Evolutionary conservation across 2,113 vertebrate species (phyloP), one percentile per base, ranked within the genome.

Genomic region (Nerophis ophidion): DNA sequence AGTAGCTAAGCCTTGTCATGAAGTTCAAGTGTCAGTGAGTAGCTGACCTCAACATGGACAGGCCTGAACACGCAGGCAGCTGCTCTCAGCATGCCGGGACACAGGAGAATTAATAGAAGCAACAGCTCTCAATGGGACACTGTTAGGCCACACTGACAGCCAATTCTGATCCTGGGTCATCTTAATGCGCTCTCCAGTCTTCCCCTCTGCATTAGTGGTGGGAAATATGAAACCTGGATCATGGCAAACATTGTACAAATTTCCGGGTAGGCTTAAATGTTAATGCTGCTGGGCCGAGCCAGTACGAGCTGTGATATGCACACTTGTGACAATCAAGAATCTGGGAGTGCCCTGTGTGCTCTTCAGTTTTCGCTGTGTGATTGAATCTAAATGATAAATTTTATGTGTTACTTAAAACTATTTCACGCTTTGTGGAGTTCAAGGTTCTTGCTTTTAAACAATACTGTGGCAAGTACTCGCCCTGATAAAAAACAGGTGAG

Each of bases 41-140:
- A 71, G 70, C 62, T 75, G 75, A 79, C 66, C 69, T 78, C 77
- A 52, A 65, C 12, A 13, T 51, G 61, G 75, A 80, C 84, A 77
- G 60, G 86, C 80, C 80, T 46, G 61, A 73, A 84, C 86, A 87
- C 1, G 84, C 79, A 57, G 69, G 73, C 81, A 81, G 81, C 86
- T 81, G 86, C 80, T 88, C 81, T 79, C 76, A 80, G 66, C 16
- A 34, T 48, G 79, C 80, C 82, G 75, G 63, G 62, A 65, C 65
- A 65, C 49, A 16, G 62, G 71, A 74, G 80, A 84, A 85, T 86
- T 82, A 85, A 88, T 83, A 88, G 86, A 80, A 85, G 72, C 75
- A 79, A 70, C 71, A 72, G 79, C 76, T 81, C 84, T 84, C 77
- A 67, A 72, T 40, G 86, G 79, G 86, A 86, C 75, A 65, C 59